phyloP scores from a whole-genome alignment of 2,888 invertebrate genomes.

The Mythimna impura region DNA sequence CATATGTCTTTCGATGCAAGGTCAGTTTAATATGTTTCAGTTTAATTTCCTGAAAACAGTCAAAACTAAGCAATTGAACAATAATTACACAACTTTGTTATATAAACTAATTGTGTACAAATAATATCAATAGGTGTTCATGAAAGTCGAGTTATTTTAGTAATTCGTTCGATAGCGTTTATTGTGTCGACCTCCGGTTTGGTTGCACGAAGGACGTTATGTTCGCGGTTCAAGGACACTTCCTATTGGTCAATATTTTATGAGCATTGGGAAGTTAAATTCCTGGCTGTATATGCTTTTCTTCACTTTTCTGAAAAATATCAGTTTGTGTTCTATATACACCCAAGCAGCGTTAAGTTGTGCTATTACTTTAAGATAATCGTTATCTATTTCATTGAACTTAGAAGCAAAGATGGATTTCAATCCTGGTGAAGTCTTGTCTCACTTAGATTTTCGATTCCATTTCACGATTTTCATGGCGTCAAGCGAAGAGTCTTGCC shows the following conservation, averaged over 20 bases:
- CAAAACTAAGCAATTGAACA: slow-evolving; percentile 23
- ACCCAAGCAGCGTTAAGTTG: background rate
- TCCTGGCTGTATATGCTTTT: background rate
- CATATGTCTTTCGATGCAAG: background rate
- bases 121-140: slow-evolving; percentile 27
- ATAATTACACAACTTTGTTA: slow-evolving; percentile 20
- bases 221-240: slow-evolving; percentile 67
- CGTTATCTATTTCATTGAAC: slow-evolving; percentile 2
- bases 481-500: slow-evolving; percentile 1
- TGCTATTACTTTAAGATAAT: background rate
- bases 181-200: slow-evolving; percentile 54
- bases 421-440: background rate
- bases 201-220: slow-evolving; percentile 61
- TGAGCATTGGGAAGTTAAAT: slow-evolving; percentile 37
- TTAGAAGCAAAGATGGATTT: background rate
- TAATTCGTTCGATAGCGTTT: slow-evolving; percentile 52
- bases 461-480: slow-evolving; percentile 2
- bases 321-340: background rate
- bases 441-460: background rate
- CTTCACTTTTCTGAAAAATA: slow-evolving; percentile 3
- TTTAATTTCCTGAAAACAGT: slow-evolving; percentile 19
- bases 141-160: slow-evolving; percentile 45
- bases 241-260: slow-evolving; percentile 64
- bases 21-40: background rate
- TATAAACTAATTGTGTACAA: slow-evolving; percentile 35